Evolutionary conservation across 2,113 vertebrate genomes (phyloP).

Genomic region (Tragulus kanchil): DNA sequence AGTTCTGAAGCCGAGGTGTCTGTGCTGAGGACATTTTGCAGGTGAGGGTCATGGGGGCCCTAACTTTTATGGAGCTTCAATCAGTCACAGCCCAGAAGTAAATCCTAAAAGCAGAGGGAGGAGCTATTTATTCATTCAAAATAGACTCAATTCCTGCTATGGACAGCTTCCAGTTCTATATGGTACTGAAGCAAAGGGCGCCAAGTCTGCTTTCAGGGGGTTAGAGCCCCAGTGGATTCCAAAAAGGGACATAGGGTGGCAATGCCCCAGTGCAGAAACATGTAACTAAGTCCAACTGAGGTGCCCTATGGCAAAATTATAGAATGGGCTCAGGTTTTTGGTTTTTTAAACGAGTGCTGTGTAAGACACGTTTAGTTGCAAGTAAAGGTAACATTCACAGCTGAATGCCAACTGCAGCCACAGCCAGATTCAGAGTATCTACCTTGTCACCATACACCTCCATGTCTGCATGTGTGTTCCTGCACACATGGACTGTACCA

Average conservation of each 20-base stretch:
- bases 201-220: not conserved
- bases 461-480: no score
- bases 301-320: not conserved
- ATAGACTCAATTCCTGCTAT: not conserved
- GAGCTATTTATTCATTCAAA: not conserved
- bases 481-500: not conserved
- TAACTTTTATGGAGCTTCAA: not conserved
- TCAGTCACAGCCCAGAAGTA: not conserved
- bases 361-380: not conserved
- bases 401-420: not conserved
- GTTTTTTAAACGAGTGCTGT: not conserved
- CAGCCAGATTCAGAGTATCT: not conserved
- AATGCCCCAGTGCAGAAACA: not conserved
- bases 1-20: not conserved
- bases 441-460: not conserved
- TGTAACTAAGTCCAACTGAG: not conserved
- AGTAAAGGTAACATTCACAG: not conserved
- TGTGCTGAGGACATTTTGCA: not conserved
- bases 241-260: not conserved
- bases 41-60: not conserved
- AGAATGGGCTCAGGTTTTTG: not conserved
- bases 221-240: not conserved
- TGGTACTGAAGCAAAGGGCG: not conserved
- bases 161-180: not conserved
- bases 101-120: not conserved